Evolutionary conservation across 2,888 invertebrate genomes (phyloP).

Genomic region (Anticlea derivata): DNA sequence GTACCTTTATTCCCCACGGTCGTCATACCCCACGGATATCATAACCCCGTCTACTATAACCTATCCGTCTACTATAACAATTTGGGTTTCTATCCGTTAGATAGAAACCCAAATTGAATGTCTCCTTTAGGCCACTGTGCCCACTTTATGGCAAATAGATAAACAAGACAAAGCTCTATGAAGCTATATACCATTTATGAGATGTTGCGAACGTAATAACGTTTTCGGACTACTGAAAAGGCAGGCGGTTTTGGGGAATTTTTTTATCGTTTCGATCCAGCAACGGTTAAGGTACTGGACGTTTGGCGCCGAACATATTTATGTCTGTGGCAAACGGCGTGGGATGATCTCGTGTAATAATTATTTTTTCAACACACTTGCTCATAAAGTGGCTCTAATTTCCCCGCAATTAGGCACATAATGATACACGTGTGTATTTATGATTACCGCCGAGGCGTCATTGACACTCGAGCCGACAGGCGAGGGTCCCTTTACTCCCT

Average conservation of each 20-base stretch:
- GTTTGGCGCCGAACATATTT: background rate
- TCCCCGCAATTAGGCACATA: too few relatives aligned
- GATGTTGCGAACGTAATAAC: slow-evolving; percentile 26
- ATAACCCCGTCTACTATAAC: too few relatives aligned
- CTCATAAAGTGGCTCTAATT: too few relatives aligned
- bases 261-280: slow-evolving; percentile 29
- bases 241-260: slow-evolving; percentile 22
- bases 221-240: slow-evolving; percentile 30
- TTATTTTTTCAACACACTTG: too few relatives aligned
- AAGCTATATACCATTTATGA: slow-evolving; percentile 20
- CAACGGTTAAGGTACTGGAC: slow-evolving; percentile 5
- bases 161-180: slow-evolving; percentile 30
- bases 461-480: too few relatives aligned
- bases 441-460: too few relatives aligned
- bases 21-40: too few relatives aligned
- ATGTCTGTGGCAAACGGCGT: background rate
- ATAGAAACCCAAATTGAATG: slow-evolving; percentile 12
- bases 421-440: too few relatives aligned
- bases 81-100: background rate
- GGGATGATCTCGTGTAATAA: too few relatives aligned
- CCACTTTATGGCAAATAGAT: slow-evolving; percentile 22
- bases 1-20: too few relatives aligned
- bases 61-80: too few relatives aligned
- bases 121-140: slow-evolving; percentile 1
- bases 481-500: too few relatives aligned